Base-by-base conservation (phyloP, 2,113 vertebrate species). In the Tricholaema leucomelas region DNA sequence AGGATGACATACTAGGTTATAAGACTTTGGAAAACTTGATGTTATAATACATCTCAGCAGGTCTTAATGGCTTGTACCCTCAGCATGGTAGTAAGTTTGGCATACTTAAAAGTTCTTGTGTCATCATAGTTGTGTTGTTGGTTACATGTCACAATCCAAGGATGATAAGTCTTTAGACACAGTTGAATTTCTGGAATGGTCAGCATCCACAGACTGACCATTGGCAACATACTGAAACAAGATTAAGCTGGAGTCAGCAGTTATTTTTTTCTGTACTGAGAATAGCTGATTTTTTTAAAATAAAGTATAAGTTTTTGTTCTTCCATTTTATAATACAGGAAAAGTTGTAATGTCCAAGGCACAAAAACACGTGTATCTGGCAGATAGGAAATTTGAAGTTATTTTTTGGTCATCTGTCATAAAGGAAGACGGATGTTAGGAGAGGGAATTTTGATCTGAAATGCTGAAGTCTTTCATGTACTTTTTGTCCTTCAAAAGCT, bases 391-490 rank as follows among this genome's bases (percentile, higher is more conserved):
- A 44, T 18, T 8, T 31, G 9, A 70, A 65, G 21, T 44, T 87
- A 33, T 3, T 8, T 74, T 95, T 85, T 81, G 36, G 18, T 77
- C 27, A 28, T 73, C 46, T 74, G 0, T 76, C 50, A 10, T 52
- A 46, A 80, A 66, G 24, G 12, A 75, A 66, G 6, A 2, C 0
- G 3, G 5, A 4, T 28, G 2, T 12, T 50, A 50, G 3, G 5
- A 9, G 14, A 3, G 16, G 8, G 30, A 52, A 4, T 54, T 82
- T 46, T 76, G 25, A 33, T 71, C 36, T 67, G 42, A 84, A 58
- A 16, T 73, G 12, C 40, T 46, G 4, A 40, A 67, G 16, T 56
- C 20, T 85, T 81, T 60, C 23, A n/a, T 3, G 17, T 44, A 30
- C 15, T 38, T 48, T 48, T 23, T 48, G 21, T 23, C 13, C 42